phyloP scores from a whole-genome alignment of 2,888 invertebrate species.

The Phasia obesa region DNA sequence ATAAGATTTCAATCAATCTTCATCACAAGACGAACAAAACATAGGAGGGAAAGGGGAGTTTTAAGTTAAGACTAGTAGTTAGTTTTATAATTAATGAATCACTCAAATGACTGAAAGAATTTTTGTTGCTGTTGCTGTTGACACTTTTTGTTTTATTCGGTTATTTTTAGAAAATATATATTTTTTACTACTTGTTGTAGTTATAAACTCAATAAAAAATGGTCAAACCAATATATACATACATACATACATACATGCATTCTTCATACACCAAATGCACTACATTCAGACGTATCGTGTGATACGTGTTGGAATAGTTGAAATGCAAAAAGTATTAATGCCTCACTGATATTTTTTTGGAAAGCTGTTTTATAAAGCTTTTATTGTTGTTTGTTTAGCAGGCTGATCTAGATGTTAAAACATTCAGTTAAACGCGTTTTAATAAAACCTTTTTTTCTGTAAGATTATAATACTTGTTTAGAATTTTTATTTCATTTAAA shows the following conservation, averaged over 20 bases:
- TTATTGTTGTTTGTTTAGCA: conserved; percentile 32
- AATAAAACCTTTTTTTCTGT: conserved; percentile 27
- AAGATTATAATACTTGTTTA: conserved; percentile 8
- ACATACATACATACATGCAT: neutral
- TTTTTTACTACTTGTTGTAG: neutral
- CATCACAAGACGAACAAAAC: conserved; percentile 16
- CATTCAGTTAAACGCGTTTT: neutral
- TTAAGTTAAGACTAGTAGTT: conserved; percentile 24
- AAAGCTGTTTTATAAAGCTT: neutral
- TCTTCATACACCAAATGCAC: neutral
- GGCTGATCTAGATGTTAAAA: neutral
- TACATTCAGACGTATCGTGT: neutral
- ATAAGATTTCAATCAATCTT: conserved; percentile 41
- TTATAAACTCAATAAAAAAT: neutral
- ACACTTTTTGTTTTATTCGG: conserved; percentile 10
- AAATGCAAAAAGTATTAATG: conserved; percentile 16
- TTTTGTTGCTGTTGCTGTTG: conserved; percentile 4
- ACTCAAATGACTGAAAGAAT: conserved; percentile 30
- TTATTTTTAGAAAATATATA: conserved; percentile 2
- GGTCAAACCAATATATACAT: neutral
- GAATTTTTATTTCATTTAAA: conserved; percentile 9
- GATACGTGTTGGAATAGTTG: conserved; percentile 12
- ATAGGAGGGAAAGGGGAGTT: conserved; percentile 5
- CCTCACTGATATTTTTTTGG: neutral
- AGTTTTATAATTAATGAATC: conserved; percentile 51